Evolutionary conservation across 2,113 vertebrate species (phyloP).

Genomic region (Geococcyx californianus): DNA sequence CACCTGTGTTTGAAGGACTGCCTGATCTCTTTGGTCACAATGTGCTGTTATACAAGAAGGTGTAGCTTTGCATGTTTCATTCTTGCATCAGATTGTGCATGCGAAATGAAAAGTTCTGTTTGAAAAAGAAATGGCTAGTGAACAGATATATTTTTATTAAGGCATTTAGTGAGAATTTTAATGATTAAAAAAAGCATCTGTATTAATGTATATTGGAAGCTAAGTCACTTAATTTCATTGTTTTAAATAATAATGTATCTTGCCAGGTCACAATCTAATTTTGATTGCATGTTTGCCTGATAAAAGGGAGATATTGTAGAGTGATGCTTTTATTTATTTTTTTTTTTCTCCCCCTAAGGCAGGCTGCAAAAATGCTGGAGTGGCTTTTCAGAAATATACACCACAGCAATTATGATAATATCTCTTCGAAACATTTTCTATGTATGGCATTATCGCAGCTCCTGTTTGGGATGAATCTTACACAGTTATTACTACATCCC

Average conservation of each 20-base stretch:
- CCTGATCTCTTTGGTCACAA: not conserved
- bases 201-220: not conserved
- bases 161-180: not conserved
- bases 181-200: not conserved
- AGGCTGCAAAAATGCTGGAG: not conserved
- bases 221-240: not conserved
- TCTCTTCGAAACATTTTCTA: not conserved
- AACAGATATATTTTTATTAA: not conserved
- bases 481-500: not conserved
- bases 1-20: not conserved
- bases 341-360: not conserved
- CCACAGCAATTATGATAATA: not conserved
- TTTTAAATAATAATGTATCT: not conserved
- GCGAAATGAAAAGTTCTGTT: not conserved
- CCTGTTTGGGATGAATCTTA: not conserved
- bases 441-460: not conserved
- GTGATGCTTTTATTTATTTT: fast-evolving
- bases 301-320: not conserved
- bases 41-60: fast-evolving
- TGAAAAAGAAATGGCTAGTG: not conserved
- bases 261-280: not conserved
- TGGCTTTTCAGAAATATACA: not conserved
- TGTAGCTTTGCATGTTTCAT: not conserved
- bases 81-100: not conserved
- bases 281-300: not conserved